phyloP scores from a whole-genome alignment of 2,113 vertebrate genomes.

The Aix galericulata region DNA sequence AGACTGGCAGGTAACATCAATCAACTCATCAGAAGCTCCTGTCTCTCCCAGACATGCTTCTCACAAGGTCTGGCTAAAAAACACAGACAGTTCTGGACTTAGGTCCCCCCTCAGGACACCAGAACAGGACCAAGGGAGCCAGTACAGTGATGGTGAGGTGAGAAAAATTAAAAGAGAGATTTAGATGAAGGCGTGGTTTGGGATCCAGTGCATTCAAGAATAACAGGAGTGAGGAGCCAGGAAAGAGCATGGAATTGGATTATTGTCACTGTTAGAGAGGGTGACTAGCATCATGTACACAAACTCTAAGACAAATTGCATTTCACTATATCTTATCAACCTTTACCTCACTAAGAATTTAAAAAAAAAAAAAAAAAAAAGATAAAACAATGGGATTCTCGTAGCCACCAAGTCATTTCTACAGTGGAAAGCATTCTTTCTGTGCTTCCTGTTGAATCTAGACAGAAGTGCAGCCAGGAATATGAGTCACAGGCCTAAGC shows the following conservation, averaged over 20 bases:
- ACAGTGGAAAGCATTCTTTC: background rate
- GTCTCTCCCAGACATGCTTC: background rate
- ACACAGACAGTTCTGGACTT: background rate
- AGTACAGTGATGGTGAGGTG: background rate
- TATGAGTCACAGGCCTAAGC: accelerated
- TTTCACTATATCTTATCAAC: background rate
- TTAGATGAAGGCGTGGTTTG: background rate
- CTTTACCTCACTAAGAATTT: no score
- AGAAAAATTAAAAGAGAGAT: background rate
- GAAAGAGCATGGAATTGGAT: background rate
- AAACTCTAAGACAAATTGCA: accelerated
- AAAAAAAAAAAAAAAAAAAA: background rate
- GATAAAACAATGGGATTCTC: background rate
- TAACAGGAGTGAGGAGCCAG: background rate
- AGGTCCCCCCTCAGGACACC: background rate
- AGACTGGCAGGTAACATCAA: background rate
- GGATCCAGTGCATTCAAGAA: background rate
- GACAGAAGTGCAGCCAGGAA: background rate
- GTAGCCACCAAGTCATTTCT: background rate
- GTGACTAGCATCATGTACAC: no score
- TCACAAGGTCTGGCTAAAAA: background rate
- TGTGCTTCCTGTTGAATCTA: background rate
- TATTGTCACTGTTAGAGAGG: background rate
- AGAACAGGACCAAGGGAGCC: background rate
- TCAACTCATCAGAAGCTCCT: background rate